phyloP scores from a whole-genome alignment of 2,797 vertebrate species.

The Merluccius polli region DNA sequence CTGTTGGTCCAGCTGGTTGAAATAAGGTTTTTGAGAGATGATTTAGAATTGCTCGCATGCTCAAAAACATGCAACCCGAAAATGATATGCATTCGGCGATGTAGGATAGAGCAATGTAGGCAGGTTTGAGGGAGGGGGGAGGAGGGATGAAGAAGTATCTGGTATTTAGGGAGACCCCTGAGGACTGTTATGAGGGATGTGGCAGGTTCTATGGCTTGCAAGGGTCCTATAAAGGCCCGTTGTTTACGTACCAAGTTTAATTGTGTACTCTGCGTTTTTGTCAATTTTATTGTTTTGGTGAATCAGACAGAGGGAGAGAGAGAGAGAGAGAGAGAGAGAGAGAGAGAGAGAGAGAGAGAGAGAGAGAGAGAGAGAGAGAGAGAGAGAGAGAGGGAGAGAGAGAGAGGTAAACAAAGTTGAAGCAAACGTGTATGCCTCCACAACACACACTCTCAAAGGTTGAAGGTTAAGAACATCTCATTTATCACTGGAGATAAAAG shows the following conservation, averaged over 20 bases:
- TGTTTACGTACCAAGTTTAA: background rate
- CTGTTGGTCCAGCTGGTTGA: conserved; percentile 73
- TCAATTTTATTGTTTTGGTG: too few species aligned
- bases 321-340: too few species aligned
- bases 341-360: background rate
- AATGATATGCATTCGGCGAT: conserved; percentile 32
- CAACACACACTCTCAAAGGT: background rate
- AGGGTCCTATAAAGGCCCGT: background rate
- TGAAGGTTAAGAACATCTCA: background rate
- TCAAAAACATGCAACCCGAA: conserved; percentile 29
- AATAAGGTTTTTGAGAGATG: conserved; percentile 55
- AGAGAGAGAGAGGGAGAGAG: background rate
- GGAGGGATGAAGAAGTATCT: conserved; percentile 26
- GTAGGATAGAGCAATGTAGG: conserved; percentile 34
- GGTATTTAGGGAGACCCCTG: conserved; percentile 50
- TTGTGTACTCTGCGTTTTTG: too few species aligned
- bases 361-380: background rate
- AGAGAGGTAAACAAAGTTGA: background rate
- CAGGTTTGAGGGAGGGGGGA: conserved; percentile 18
- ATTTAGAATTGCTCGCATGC: conserved; percentile 64
- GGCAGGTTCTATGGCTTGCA: background rate
- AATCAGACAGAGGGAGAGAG: too few species aligned
- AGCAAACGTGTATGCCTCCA: background rate
- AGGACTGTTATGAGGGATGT: conserved; percentile 5
- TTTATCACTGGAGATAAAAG: background rate